Base-by-base conservation (phyloP, 2,113 vertebrate species). In the Chaetodon auriga region DNA sequence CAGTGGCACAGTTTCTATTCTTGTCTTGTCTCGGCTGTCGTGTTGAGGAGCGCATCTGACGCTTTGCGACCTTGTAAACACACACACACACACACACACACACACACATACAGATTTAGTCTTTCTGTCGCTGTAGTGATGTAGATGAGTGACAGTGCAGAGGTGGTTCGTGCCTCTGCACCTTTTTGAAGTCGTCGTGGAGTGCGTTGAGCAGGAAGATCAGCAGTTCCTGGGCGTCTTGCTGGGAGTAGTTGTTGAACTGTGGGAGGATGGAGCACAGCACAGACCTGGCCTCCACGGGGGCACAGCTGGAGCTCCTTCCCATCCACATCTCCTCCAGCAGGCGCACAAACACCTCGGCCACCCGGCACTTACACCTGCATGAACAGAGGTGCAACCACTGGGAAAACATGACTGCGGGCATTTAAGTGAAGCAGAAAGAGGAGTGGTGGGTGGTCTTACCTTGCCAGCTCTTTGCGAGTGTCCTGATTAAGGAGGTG, bases 221-320 rank as follows among this genome's bases (percentile, higher is more conserved):
- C 74, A 97, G 93, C 68, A 97, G 95, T 45, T 97, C 96, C 81
- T 97, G 97, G 0, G 97, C 96, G 0, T 98, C 97, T 12, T 97
- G 97, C 81, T 97, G 97, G 3, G 80, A 92, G 62, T 78, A 90
- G 84, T 90, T 95, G 87, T 92, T 89, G 48, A 97, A 97, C 16
- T 92, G 80, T 0, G 96, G 95, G 78, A 96, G 90, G 55, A 88
- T 81, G 46, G 89, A 94, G 75, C 85, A 92, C 16, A 97, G 87
- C 43, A 92, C 81, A 0, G 94, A 90, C 36, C 85, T 66, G 69
- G 96, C 95, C 81, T 93, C 90, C 78, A 92, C 87, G 0, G 96
- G 95, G 18, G 95, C 94, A 57, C 96, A 91, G 1, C 77, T 95
- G 68, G 95, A 90, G 7, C 78, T 89, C 14, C 94, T 87, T 3